Evolutionary conservation across 2,888 invertebrate genomes (phyloP).

Genomic region (Entomobrya proxima): DNA sequence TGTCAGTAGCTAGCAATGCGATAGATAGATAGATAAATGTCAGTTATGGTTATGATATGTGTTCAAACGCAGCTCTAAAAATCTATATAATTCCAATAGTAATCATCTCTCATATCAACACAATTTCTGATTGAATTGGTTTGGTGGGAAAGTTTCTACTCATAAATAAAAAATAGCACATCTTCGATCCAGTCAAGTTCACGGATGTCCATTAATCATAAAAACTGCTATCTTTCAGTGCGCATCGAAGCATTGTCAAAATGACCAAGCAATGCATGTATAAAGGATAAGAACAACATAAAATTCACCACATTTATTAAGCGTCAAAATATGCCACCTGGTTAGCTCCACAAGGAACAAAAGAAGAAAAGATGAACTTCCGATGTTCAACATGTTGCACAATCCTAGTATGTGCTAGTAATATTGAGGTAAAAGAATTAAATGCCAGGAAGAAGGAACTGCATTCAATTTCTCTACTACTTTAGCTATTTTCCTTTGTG

Average conservation of each 20-base stretch:
- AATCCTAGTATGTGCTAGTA: not conserved
- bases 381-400: not conserved
- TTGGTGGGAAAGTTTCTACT: slow-evolving; percentile 40
- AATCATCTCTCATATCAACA: not conserved
- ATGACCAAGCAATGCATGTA: not conserved
- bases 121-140: slow-evolving; percentile 34
- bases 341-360: not conserved
- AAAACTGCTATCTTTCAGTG: slow-evolving; percentile 8
- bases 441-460: slow-evolving; percentile 48
- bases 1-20: not conserved
- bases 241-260: not conserved
- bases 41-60: too few relatives aligned
- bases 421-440: not conserved
- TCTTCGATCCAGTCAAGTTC: not conserved
- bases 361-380: not conserved
- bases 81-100: too few relatives aligned
- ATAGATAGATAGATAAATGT: too few relatives aligned
- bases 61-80: too few relatives aligned
- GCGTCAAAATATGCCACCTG: slow-evolving; percentile 12
- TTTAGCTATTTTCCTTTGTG: too few relatives aligned
- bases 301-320: too few relatives aligned
- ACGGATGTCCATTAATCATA: slow-evolving; percentile 32
- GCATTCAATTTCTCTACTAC: not conserved
- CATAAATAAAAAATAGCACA: not conserved
- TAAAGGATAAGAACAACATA: not conserved